Evolutionary conservation across 1,140 invertebrate species (phyloP).

Genomic region (Magallana angulata): DNA sequence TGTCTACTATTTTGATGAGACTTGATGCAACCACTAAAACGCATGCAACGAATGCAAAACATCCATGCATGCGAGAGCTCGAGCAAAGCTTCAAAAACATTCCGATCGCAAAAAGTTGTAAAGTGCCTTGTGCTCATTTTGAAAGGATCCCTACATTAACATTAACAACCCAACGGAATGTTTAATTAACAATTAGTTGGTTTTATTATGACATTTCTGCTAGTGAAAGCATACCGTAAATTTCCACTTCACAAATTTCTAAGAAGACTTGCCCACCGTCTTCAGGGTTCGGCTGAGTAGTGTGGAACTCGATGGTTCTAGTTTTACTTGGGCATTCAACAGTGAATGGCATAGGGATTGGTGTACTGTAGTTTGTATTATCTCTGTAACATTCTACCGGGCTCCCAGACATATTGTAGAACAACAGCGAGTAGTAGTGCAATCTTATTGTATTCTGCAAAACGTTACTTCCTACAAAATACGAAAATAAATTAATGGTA

Average conservation of each 20-base stretch:
- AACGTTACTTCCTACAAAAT: not conserved
- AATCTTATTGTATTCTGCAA: not conserved
- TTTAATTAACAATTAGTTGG: too few species aligned
- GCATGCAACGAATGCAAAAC: too few species aligned
- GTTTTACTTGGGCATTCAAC: not conserved
- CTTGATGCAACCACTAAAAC: too few species aligned
- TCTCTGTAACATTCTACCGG: not conserved
- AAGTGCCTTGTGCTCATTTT: too few species aligned
- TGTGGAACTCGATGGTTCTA: not conserved
- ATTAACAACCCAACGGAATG: too few species aligned
- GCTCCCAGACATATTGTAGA: not conserved
- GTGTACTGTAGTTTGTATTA: not conserved
- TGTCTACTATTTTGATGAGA: too few species aligned
- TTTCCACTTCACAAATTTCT: not conserved
- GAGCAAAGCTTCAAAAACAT: too few species aligned
- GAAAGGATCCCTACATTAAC: too few species aligned
- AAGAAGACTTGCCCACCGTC: not conserved
- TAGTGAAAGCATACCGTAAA: not conserved
- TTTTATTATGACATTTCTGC: too few species aligned
- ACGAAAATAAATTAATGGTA: not conserved
- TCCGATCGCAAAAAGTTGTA: too few species aligned
- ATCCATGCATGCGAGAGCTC: too few species aligned
- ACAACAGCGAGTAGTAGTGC: not conserved
- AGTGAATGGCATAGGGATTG: not conserved
- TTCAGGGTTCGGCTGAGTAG: not conserved